A percentile compares a stretch with the other conserved stretches of the same genome.
Conservation (phyloP, 2,888 invertebrate species). For the Ophioninae sp. region DNA sequence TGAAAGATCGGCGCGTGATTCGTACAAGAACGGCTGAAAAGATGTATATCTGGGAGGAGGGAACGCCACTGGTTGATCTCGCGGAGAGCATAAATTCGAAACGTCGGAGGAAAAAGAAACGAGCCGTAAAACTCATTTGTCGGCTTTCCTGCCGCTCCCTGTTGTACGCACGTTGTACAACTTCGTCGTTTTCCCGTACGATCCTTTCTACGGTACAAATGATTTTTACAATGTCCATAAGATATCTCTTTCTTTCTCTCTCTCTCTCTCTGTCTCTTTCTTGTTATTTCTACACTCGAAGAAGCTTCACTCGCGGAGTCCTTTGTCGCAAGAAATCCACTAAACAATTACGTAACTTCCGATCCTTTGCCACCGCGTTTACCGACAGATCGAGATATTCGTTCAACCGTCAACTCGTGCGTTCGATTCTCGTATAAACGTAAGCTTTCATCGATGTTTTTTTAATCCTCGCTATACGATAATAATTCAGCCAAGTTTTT, state of each 20-base stretch:
- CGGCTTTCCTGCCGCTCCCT: slow-evolving; percentile 66
- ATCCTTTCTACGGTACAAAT: slow-evolving; percentile 52
- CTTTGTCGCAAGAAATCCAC: slow-evolving; percentile 52
- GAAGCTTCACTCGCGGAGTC: slow-evolving; percentile 19
- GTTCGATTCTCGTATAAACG: no score
- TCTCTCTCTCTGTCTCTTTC: slow-evolving; percentile 28
- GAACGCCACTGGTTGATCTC: slow-evolving; percentile 36
- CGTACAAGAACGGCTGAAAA: slow-evolving; percentile 49
- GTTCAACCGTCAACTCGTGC: not conserved
- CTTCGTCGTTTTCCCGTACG: slow-evolving; percentile 27
- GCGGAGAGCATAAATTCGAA: slow-evolving; percentile 60
- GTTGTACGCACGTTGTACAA: slow-evolving; percentile 53
- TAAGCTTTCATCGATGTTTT: no score
- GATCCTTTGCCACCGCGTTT: not conserved
- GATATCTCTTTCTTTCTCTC: slow-evolving; percentile 23
- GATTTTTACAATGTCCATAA: slow-evolving; percentile 41
- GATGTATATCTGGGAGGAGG: slow-evolving; percentile 50
- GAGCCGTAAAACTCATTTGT: slow-evolving; percentile 73
- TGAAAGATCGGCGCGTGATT: slow-evolving; percentile 51
- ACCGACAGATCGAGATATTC: not conserved
- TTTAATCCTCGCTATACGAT: no score
- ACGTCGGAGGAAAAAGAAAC: slow-evolving; percentile 68
- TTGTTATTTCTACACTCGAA: not conserved
- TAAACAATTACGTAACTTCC: slow-evolving; percentile 38
- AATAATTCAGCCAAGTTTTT: no score